Evolutionary conservation across 2,888 invertebrate species (phyloP).

Genomic region (Diaphora mendica): DNA sequence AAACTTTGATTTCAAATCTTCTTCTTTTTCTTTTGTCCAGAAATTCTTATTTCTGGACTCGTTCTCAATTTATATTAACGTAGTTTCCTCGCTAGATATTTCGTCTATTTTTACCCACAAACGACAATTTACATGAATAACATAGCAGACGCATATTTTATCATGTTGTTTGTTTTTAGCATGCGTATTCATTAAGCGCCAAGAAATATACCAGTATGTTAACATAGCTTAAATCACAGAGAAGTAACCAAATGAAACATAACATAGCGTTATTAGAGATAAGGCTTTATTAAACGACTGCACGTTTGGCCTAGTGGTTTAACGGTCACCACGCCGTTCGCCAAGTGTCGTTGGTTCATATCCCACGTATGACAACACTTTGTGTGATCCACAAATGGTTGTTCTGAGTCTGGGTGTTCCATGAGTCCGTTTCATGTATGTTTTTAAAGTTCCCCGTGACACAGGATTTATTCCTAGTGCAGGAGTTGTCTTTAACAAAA

Average conservation of each 20-base stretch:
- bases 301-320: too few species aligned
- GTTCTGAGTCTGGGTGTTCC: too few species aligned
- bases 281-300: slow-evolving; percentile 22
- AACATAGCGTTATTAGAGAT: slow-evolving; percentile 34
- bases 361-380: too few species aligned
- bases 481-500: too few species aligned
- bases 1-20: slow-evolving; percentile 38
- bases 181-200: slow-evolving; percentile 28
- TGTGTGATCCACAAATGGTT: too few species aligned
- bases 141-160: slow-evolving; percentile 35
- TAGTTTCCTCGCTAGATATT: slow-evolving; percentile 13
- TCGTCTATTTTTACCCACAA: slow-evolving; percentile 20
- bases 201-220: slow-evolving; percentile 35
- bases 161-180: slow-evolving; percentile 26
- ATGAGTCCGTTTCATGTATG: too few species aligned
- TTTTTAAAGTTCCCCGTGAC: too few species aligned
- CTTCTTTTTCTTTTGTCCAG: slow-evolving; percentile 7
- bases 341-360: too few species aligned
- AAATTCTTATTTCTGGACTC: slow-evolving; percentile 13
- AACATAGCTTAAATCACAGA: slow-evolving; percentile 53
- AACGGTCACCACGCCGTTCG: too few species aligned
- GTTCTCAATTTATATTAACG: slow-evolving; percentile 13
- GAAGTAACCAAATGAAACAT: slow-evolving; percentile 37
- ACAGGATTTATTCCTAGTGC: too few species aligned
- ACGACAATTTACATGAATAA: slow-evolving; percentile 35